These are phyloP conservation scores for Drosophila crucigera DNA, from an alignment of 2,888 invertebrate genomes.

Conservation along the genomic window DNA sequence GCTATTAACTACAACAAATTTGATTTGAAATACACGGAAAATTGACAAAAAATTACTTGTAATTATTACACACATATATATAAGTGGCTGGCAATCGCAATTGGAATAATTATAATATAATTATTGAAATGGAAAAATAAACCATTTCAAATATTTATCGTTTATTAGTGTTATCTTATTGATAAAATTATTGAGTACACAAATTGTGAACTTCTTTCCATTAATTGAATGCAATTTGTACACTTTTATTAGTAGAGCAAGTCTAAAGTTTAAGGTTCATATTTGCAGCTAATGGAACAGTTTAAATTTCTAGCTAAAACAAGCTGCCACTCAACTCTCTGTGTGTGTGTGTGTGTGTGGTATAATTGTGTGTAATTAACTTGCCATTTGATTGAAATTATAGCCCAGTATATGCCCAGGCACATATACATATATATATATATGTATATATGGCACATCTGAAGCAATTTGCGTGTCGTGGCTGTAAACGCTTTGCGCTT, in stretches of 20 bases:
- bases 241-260: neutral
- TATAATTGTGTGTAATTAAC: slow-evolving; percentile 78
- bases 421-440: slow-evolving; percentile 30
- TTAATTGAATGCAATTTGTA: neutral
- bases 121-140: neutral
- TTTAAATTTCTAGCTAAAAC: slow-evolving; percentile 22
- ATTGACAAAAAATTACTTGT: neutral
- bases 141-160: neutral
- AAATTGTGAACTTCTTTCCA: neutral
- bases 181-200: neutral
- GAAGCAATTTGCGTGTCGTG: slow-evolving; percentile 74
- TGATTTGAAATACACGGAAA: neutral
- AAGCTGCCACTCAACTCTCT: slow-evolving; percentile 44
- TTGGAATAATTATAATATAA: neutral
- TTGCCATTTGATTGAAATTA: slow-evolving; percentile 82
- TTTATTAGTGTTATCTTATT: neutral
- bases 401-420: slow-evolving; percentile 39
- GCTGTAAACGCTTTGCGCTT: slow-evolving; percentile 8
- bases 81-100: slow-evolving; percentile 6
- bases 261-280: slow-evolving; percentile 1
- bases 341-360: slow-evolving; percentile 40
- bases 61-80: neutral
- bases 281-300: neutral
- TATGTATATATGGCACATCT: slow-evolving; percentile 22
- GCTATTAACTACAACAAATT: neutral